phyloP scores from a whole-genome alignment of 1,140 invertebrate genomes.

The Potamilus streckersoni region DNA sequence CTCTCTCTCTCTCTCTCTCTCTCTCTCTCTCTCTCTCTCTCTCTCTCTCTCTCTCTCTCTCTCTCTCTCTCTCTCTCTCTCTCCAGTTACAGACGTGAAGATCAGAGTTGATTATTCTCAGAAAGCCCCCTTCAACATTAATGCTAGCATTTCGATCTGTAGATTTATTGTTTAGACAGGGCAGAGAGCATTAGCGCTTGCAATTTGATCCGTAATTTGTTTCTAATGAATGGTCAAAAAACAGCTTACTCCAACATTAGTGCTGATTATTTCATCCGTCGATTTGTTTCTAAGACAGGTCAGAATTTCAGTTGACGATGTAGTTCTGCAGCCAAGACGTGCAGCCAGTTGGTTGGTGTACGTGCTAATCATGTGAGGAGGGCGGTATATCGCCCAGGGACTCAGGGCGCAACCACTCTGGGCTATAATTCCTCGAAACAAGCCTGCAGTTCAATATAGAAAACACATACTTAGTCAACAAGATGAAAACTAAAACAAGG shows the following conservation, averaged over 20 bases:
- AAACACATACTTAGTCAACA: background rate
- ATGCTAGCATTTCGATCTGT: too few species aligned
- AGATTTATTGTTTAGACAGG: too few species aligned
- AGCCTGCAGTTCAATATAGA: constrained; percentile 1
- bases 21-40: too few species aligned
- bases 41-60: too few species aligned
- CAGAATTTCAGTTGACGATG: constrained; percentile 11
- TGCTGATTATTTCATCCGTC: background rate
- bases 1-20: too few species aligned
- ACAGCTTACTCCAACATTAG: constrained; percentile 5
- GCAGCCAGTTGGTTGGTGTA: constrained; percentile 10
- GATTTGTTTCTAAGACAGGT: constrained; percentile 24
- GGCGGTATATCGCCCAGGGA: constrained; percentile 33
- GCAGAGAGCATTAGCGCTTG: background rate
- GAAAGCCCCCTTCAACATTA: too few species aligned
- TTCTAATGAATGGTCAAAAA: too few species aligned
- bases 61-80: too few species aligned
- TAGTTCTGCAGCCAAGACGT: constrained; percentile 15
- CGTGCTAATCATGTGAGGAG: constrained; percentile 11
- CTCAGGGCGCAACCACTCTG: constrained; percentile 37
- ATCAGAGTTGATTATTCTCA: too few species aligned
- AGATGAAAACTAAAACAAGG: too few species aligned
- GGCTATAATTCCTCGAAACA: constrained; percentile 25
- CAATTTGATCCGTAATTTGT: too few species aligned
- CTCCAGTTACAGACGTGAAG: too few species aligned